Evolutionary conservation across 1,140 invertebrate genomes (phyloP), one percentile per base, ranked within the genome.

Genomic region (Bombus impatiens): DNA sequence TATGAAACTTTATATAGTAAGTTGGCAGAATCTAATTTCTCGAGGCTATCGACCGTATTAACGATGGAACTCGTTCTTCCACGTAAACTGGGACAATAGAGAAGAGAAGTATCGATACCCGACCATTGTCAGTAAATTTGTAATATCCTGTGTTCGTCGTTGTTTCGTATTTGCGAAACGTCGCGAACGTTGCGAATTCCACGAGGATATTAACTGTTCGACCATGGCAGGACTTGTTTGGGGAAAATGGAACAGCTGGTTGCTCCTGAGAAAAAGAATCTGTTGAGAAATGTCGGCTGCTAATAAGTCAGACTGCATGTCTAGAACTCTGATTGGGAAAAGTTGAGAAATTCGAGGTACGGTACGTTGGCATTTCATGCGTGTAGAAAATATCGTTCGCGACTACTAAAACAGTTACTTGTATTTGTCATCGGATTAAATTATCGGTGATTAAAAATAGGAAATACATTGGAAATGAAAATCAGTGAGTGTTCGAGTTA

Each of bases 111-210:
- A 72, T 72, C 25, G 68, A 74, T 79, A 79, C 22, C 6, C 1
- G 37, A n/a, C 35, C 40, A 71, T 72, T 65, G 53, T 47, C 37
- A 37, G 65, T 53, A 47, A 74, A 85, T 80, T 85, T 40, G 53
- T 37, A 79, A 84, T 85, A 80, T 80, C 40, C 77, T 47, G 62
- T 28, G n/a, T 25, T 44, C 57, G 15, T 79, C 77, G 53, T 37
- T 44, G 15, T 37, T 37, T 71, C 75, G 32, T 28, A 22, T 22
- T 62, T 72, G n/a, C 44, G 40, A 40, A 72, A 84, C 53, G 40
- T 44, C 12, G 2, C 35, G 47, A 8, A 22, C 44, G 47, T 76
- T 53, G 74, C 44, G 57, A 76, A 76, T 67, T 44, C 42, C 65
- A 22, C 25, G 47, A 59, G 47, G 44, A 70, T 47, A 53, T 70